Evolutionary conservation across 2,888 invertebrate genomes (phyloP).

Genomic region (Charanyca ferruginea): DNA sequence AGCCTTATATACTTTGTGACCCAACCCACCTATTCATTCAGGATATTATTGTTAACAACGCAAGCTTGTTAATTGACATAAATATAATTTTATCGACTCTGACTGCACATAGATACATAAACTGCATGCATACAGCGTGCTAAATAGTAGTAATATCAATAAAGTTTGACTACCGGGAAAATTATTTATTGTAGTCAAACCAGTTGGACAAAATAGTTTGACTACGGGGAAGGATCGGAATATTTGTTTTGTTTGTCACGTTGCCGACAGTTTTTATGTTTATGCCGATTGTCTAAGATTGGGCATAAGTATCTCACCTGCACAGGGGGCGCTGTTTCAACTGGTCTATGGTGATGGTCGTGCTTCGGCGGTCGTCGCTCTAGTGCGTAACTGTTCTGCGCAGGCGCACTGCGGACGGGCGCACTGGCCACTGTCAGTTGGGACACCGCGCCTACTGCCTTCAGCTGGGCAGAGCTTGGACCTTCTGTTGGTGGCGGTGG

Average conservation of each 20-base stretch:
- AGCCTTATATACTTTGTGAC: no score
- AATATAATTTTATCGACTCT: no score
- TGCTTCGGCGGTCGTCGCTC: slow-evolving; percentile 81
- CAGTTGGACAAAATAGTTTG: no score
- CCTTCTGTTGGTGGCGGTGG: slow-evolving; percentile 70
- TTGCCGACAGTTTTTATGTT: neutral
- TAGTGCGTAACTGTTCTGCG: slow-evolving; percentile 91
- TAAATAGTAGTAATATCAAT: no score
- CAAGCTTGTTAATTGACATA: no score
- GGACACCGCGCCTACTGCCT: slow-evolving; percentile 89
- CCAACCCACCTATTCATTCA: no score
- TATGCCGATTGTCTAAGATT: neutral
- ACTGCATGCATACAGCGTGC: no score
- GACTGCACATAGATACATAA: no score
- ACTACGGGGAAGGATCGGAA: no score
- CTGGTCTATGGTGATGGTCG: slow-evolving; percentile 80
- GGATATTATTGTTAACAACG: no score
- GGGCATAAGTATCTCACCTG: slow-evolving; percentile 71
- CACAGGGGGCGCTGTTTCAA: slow-evolving; percentile 77
- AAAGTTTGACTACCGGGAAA: no score
- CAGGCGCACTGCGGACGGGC: slow-evolving; percentile 92
- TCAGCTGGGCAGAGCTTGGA: slow-evolving; percentile 80
- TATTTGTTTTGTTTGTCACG: neutral
- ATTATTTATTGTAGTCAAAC: no score
- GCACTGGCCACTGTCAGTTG: slow-evolving; percentile 91